Conservation (phyloP, 2,888 invertebrate genomes). For the Hybos culiciformis region DNA sequence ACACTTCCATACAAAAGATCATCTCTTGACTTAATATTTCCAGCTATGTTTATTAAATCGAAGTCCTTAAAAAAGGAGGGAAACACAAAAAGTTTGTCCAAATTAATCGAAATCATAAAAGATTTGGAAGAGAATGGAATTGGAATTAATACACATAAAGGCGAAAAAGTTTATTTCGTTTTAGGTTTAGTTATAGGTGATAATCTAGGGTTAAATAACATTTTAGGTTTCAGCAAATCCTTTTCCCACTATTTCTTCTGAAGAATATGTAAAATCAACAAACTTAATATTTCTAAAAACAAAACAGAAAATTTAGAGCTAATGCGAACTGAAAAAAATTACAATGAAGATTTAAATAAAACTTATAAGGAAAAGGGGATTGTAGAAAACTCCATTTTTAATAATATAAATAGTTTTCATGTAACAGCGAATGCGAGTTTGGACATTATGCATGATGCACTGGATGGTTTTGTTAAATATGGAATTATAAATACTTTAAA, state of each 20-base stretch:
- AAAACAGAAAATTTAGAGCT: too few species aligned
- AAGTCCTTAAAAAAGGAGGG: slow-evolving; percentile 6
- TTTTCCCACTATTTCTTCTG: slow-evolving; percentile 7
- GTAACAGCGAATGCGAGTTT: not conserved
- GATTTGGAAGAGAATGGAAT: slow-evolving; percentile 5
- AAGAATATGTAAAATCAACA: slow-evolving; percentile 6
- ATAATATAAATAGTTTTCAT: slow-evolving; percentile 4
- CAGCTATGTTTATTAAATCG: slow-evolving; percentile 8
- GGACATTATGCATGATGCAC: slow-evolving; percentile 1
- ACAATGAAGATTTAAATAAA: not conserved
- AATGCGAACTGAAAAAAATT: too few species aligned
- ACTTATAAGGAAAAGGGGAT: slow-evolving; percentile 1
- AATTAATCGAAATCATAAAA: slow-evolving; percentile 6
- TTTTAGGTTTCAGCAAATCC: slow-evolving; percentile 5
- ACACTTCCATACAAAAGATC: slow-evolving; percentile 4
- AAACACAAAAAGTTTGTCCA: slow-evolving; percentile 7
- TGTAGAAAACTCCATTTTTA: slow-evolving; percentile 6
- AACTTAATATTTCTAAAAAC: too few species aligned
- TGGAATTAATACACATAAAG: not conserved
- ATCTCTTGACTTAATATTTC: slow-evolving; percentile 4
- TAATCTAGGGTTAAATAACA: slow-evolving; percentile 6
- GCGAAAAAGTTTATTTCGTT: slow-evolving; percentile 1
- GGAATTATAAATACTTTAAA: slow-evolving; percentile 5
- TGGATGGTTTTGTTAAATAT: slow-evolving; percentile 3
- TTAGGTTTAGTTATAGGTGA: slow-evolving; percentile 8